Evolutionary conservation across 23 tunicate species (phyloP).

Genomic region (Corella eumyota): DNA sequence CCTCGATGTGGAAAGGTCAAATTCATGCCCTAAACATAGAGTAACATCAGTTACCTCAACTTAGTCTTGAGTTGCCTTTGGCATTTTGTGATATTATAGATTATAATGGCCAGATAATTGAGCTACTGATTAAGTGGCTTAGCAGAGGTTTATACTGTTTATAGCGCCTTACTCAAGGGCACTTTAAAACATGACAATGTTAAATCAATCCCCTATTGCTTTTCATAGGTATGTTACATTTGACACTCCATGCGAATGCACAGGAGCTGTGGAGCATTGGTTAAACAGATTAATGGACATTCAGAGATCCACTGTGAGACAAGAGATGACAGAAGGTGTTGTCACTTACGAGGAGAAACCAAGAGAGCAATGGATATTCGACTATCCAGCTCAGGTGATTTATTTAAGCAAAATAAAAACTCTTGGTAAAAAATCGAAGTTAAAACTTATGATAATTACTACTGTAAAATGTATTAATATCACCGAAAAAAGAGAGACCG

Average conservation of each 20-base stretch:
- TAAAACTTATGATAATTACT: not conserved
- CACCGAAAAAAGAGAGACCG: not conserved
- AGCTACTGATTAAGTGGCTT: too few relatives aligned
- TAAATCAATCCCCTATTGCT: not conserved
- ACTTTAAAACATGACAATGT: too few relatives aligned
- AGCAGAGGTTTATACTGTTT: too few relatives aligned
- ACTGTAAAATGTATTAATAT: not conserved
- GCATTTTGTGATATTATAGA: too few relatives aligned
- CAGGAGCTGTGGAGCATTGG: conserved; percentile 90
- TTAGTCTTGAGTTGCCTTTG: too few relatives aligned
- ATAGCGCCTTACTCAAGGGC: too few relatives aligned
- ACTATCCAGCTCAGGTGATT: conserved; percentile 92
- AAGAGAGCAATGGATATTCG: conserved; percentile 97
- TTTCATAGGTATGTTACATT: conserved; percentile 73
- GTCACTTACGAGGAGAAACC: conserved; percentile 98
- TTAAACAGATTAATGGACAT: conserved; percentile 73
- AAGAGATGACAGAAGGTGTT: conserved; percentile 87
- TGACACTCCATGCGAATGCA: conserved; percentile 76
- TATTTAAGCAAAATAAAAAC: too few relatives aligned
- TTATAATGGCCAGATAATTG: too few relatives aligned
- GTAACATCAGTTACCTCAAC: too few relatives aligned
- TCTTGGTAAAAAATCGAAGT: not conserved
- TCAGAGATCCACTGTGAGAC: conserved; percentile 88
- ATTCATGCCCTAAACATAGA: too few relatives aligned
- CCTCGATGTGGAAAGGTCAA: too few relatives aligned